Base-by-base conservation (phyloP, 2,797 vertebrate species). In the Glossophaga mutica region DNA sequence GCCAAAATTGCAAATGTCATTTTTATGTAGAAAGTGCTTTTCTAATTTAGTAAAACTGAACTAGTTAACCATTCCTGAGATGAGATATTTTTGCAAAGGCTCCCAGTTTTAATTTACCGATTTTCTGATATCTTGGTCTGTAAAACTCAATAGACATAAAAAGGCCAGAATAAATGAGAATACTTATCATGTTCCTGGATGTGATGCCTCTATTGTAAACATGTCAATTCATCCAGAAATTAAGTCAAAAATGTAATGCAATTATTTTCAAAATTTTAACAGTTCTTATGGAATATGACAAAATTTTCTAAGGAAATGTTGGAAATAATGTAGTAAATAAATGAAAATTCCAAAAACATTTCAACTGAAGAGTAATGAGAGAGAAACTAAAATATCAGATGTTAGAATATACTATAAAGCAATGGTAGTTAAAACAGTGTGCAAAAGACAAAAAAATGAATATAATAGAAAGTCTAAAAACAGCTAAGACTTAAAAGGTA, bases 281-380 rank as follows among this genome's bases (percentile, higher is more conserved):
- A 86, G 16, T 91, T 86, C 68, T 62, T 76, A 57, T n/a, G 57
- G 74, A 95, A 68, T 2, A 2, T 81, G 46, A 73, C 26, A 24
- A 59, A 4, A 29, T 77, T 92, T 90, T 95, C 74, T 74, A 93
- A 86, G 5, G n/a, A 85, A 93, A 86, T 42, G 9, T 86, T 90
- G 29, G n/a, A 86, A 81, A 90, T 42, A 6, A 85, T 44, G 11
- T 44, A 85, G 73, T n/a, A 79, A 62, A 86, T 92, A 76, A 32
- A 65, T 48, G 67, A 73, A 90, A 93, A 81, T 74, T 18, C 9
- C 44, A 68, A 37, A 90, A 67, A 42, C 39, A 81, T 81, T 81
- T 86, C 18, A 93, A 86, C 32, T 70, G 26, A 90, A 93, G n/a
- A 90, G 85, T 67, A 77, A 42, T 24, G 34, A 77, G 16, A 77